These are phyloP conservation scores for Chironomus riparius DNA, from an alignment of 2,888 invertebrate genomes.

Conservation along the genomic window DNA sequence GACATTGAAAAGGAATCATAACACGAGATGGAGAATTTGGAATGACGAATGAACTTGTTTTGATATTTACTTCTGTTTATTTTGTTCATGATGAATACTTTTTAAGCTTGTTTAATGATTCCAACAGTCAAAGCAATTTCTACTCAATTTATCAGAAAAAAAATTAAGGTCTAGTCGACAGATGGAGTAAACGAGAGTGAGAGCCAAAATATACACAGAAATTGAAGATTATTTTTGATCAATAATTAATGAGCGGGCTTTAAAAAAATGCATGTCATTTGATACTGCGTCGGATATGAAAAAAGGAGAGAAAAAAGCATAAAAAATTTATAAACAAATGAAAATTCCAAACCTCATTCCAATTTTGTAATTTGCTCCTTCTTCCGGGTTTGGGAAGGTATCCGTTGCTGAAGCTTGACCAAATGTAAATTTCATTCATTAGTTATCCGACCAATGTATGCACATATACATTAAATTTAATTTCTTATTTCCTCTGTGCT, in stretches of 20 bases:
- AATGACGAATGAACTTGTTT: not conserved
- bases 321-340: not conserved
- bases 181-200: not conserved
- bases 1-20: not conserved
- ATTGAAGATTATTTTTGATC: constrained; percentile 1
- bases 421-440: not conserved
- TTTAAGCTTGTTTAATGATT: not conserved
- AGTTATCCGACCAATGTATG: not conserved
- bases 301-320: not conserved
- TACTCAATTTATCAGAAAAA: no score
- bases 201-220: not conserved
- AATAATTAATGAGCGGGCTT: not conserved
- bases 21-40: no score
- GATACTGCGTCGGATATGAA: constrained; percentile 2
- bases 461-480: not conserved
- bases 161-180: no score
- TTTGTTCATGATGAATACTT: not conserved
- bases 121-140: no score
- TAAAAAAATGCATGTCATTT: constrained; percentile 2
- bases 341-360: no score
- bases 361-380: no score
- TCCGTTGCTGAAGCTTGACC: not conserved
- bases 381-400: no score
- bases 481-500: not conserved
- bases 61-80: not conserved